phyloP scores from a whole-genome alignment of 2,888 invertebrate species.

The Pandemis heparana region DNA sequence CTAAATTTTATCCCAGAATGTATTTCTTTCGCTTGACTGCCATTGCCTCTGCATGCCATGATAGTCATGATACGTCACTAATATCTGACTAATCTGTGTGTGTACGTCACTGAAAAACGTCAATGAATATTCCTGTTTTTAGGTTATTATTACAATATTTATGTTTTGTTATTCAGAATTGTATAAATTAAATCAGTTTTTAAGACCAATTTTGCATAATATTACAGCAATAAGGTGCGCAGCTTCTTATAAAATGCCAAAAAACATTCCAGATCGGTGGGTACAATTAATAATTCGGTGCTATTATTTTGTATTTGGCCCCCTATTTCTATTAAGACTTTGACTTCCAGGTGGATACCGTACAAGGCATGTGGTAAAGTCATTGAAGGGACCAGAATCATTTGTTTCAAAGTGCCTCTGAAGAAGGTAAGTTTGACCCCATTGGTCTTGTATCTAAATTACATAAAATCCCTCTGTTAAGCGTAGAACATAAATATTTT shows the following conservation, averaged over 20 bases:
- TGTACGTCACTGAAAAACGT: not conserved
- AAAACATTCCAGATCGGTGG: slow-evolving; percentile 47
- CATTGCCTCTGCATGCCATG: too few species aligned
- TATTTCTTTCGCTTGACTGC: too few species aligned
- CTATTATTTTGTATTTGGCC: not conserved
- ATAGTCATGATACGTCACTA: not conserved
- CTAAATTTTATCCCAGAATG: too few species aligned
- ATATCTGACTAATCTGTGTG: too few species aligned
- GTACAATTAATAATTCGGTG: not conserved
- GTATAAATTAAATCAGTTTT: slow-evolving; percentile 1
- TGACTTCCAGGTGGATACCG: slow-evolving; percentile 86
- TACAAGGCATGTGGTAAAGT: slow-evolving; percentile 87
- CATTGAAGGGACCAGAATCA: slow-evolving; percentile 89
- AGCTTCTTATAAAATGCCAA: slow-evolving; percentile 41
- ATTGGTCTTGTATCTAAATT: slow-evolving; percentile 13
- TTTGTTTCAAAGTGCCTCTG: slow-evolving; percentile 91
- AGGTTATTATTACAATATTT: slow-evolving; percentile 24
- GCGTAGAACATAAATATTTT: not conserved
- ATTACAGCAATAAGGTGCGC: slow-evolving; percentile 28
- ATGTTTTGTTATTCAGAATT: slow-evolving; percentile 25
- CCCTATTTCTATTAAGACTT: slow-evolving; percentile 1
- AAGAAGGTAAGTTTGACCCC: slow-evolving; percentile 63
- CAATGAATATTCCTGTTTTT: not conserved
- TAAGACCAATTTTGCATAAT: slow-evolving; percentile 26
- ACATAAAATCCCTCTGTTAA: not conserved